Percentiles rank a stretch among this genome's conserved stretches.
Evolutionary conservation across 2,888 invertebrate species (phyloP).

Genomic region (Cosmorhoe ocellata): DNA sequence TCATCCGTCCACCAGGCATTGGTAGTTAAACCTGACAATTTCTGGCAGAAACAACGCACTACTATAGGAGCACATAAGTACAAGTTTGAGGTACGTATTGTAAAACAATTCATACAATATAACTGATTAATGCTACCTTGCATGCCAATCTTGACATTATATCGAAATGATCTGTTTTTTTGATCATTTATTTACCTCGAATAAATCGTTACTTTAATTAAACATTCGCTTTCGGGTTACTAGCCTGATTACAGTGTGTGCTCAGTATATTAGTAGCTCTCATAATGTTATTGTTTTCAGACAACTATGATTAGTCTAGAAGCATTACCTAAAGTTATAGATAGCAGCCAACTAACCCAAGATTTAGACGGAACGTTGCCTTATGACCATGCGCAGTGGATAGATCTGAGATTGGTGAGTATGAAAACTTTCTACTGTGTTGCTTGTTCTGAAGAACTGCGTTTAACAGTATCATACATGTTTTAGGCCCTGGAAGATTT

Average conservation of each 20-base stretch:
- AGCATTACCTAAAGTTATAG: slow-evolving; percentile 95
- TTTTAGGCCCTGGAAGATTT: slow-evolving; percentile 93
- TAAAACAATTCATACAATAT: no score
- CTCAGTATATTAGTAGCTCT: no score
- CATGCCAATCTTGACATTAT: no score
- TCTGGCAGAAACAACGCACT: slow-evolving; percentile 99
- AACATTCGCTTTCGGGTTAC: no score
- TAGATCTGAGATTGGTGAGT: slow-evolving; percentile 91
- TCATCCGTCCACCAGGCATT: slow-evolving; percentile 96
- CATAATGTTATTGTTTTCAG: slow-evolving; percentile 75
- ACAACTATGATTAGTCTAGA: slow-evolving; percentile 98
- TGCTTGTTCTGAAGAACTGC: no score
- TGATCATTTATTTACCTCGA: no score
- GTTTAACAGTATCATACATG: no score
- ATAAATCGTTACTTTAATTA: no score
- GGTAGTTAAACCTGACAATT: slow-evolving; percentile 99
- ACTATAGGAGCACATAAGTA: slow-evolving; percentile 98
- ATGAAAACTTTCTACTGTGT: not conserved
- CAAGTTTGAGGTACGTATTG: slow-evolving; percentile 93
- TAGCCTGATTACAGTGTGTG: no score
- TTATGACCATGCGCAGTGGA: slow-evolving; percentile 99
- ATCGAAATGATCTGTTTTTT: no score
- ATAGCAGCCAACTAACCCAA: slow-evolving; percentile 94
- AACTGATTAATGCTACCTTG: no score
- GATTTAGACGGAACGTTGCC: slow-evolving; percentile 96